phyloP scores from a whole-genome alignment of 2,797 vertebrate genomes.

The Lateolabrax maculatus region DNA sequence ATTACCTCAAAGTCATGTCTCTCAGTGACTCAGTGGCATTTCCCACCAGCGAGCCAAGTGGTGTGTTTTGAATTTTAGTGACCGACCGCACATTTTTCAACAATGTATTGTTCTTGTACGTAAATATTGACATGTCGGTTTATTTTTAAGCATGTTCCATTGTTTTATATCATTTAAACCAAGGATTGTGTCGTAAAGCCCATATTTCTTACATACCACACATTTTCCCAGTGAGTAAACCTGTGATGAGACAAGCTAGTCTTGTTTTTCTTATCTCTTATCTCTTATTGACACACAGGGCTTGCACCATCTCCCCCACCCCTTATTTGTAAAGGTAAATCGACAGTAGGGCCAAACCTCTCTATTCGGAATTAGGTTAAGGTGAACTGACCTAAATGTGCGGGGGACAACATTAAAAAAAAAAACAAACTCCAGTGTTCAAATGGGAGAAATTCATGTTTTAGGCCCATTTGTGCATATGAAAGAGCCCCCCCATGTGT shows the following conservation, averaged over 20 bases:
- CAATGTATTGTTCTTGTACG: not conserved
- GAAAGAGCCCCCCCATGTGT: not conserved
- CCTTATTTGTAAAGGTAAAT: not conserved
- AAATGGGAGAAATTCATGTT: not conserved
- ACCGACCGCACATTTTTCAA: not conserved
- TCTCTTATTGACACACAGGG: not conserved
- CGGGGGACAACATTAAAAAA: not conserved
- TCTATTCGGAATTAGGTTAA: not conserved
- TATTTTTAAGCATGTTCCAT: not conserved
- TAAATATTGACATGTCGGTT: not conserved
- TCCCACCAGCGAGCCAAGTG: not conserved
- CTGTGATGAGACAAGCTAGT: not conserved
- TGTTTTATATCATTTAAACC: too few relatives aligned
- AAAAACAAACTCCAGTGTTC: too few relatives aligned
- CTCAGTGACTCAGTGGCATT: not conserved
- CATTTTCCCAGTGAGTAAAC: not conserved
- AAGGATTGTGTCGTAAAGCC: not conserved
- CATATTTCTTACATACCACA: not conserved
- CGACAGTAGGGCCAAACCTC: not conserved
- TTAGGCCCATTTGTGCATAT: not conserved
- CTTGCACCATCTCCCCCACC: not conserved
- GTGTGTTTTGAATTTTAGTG: not conserved
- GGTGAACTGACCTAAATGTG: constrained; percentile 2
- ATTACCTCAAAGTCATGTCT: not conserved
- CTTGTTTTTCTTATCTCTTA: not conserved